Conservation (phyloP, 2,113 vertebrate genomes). For the Brachyistius frenatus region DNA sequence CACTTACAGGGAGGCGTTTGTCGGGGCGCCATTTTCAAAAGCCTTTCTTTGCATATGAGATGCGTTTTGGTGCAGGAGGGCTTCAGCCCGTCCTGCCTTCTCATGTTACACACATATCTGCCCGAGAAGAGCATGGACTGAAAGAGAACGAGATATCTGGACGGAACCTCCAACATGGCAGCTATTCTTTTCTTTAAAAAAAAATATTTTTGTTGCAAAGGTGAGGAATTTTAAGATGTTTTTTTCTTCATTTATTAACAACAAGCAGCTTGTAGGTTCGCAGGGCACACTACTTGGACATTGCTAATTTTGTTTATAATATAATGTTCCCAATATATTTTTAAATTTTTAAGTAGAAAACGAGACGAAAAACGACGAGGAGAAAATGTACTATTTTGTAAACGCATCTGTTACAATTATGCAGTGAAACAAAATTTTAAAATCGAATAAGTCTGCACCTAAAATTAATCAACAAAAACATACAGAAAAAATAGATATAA, state of each 20-base stretch:
- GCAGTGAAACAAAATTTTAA: neutral
- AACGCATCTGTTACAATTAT: neutral
- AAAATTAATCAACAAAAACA: too few relatives aligned
- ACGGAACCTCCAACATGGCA: neutral
- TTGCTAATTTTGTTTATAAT: neutral
- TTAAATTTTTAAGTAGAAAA: too few relatives aligned
- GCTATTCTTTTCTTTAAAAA: neutral
- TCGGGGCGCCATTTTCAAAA: slow-evolving; percentile 82
- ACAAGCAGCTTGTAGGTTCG: neutral
- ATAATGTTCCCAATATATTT: neutral
- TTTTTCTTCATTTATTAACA: neutral
- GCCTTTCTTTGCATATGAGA: slow-evolving; percentile 63
- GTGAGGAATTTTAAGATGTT: slow-evolving; percentile 49
- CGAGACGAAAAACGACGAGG: neutral
- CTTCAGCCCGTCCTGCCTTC: slow-evolving; percentile 59
- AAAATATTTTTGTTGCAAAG: slow-evolving; percentile 41
- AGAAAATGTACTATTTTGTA: too few relatives aligned
- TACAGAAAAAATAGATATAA: neutral
- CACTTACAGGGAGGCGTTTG: slow-evolving; percentile 64
- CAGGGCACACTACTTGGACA: too few relatives aligned
- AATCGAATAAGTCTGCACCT: too few relatives aligned
- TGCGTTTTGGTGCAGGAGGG: slow-evolving; percentile 67
- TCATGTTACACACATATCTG: slow-evolving; percentile 70
- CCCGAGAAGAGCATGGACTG: slow-evolving; percentile 24
- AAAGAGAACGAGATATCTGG: slow-evolving; percentile 22